Conservation (phyloP, 2,113 vertebrate genomes). For the Tretioscincus oriximinensis region DNA sequence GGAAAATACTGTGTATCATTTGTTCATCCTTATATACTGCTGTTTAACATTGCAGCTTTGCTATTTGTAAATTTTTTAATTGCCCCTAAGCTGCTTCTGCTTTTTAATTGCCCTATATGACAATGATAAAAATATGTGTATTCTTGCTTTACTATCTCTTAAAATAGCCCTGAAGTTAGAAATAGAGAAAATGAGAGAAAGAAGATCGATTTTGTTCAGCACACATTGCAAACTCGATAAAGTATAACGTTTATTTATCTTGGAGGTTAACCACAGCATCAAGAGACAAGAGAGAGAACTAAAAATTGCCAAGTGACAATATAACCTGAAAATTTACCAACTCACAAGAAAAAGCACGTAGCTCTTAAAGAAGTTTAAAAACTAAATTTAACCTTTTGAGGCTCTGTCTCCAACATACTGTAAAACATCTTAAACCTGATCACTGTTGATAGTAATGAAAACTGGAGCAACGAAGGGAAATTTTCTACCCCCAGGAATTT, state of each 20-base stretch:
- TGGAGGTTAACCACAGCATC: neutral
- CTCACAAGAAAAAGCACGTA: neutral
- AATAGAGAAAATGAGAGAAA: too few relatives aligned
- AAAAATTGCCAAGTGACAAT: neutral
- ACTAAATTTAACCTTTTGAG: neutral
- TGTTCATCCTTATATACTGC: neutral
- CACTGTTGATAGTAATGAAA: too few relatives aligned
- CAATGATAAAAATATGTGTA: constrained; percentile 2
- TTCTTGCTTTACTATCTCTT: neutral
- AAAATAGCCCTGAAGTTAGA: constrained; percentile 4
- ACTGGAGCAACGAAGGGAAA: too few relatives aligned
- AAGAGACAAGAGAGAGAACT: neutral
- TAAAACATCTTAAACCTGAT: too few relatives aligned
- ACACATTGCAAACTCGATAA: constrained; percentile 8
- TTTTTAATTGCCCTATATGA: neutral
- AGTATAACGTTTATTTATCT: constrained; percentile 9
- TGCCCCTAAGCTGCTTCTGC: neutral
- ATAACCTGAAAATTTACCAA: neutral
- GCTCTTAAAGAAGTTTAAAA: neutral
- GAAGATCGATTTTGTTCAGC: neutral
- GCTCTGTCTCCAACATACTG: neutral
- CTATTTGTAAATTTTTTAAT: constrained; percentile 6
- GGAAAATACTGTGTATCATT: neutral
- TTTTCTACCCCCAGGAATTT: too few relatives aligned
- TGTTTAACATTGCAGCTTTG: neutral